Percentiles rank a stretch among this genome's conserved stretches.
Evolutionary conservation across 2,888 invertebrate genomes (phyloP).

Genomic region (Eilema sororculum): DNA sequence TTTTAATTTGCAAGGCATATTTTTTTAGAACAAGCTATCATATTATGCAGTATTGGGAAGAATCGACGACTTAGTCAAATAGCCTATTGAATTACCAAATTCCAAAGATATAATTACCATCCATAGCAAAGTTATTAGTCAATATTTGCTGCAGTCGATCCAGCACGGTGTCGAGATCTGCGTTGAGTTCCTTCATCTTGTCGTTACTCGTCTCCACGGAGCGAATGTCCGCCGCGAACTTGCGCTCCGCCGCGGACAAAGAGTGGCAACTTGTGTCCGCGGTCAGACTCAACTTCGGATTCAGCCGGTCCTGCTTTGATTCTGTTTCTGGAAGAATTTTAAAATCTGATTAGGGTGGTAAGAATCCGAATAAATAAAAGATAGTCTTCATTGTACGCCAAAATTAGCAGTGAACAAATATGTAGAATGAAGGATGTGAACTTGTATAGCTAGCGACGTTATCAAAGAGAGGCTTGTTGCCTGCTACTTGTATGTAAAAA

Average conservation of each 20-base stretch:
- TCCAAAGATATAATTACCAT: slow-evolving; percentile 54
- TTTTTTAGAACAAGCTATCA: too few relatives aligned
- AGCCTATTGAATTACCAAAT: too few relatives aligned
- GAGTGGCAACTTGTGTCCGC: slow-evolving; percentile 49
- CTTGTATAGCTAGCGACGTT: too few relatives aligned
- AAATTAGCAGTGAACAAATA: too few relatives aligned
- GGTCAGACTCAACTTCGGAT: slow-evolving; percentile 35
- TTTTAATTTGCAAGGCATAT: too few relatives aligned
- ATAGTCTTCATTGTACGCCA: too few relatives aligned
- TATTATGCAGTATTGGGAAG: too few relatives aligned
- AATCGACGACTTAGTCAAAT: too few relatives aligned
- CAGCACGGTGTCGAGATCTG: slow-evolving; percentile 90
- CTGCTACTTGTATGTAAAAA: too few relatives aligned
- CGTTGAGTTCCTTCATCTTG: slow-evolving; percentile 86
- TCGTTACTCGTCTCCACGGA: slow-evolving; percentile 74
- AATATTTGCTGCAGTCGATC: slow-evolving; percentile 91
- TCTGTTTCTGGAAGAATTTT: slow-evolving; percentile 55
- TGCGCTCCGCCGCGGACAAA: slow-evolving; percentile 65
- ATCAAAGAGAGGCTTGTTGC: too few relatives aligned
- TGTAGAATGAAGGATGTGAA: too few relatives aligned
- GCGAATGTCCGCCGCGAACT: slow-evolving; percentile 75
- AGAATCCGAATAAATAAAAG: too few relatives aligned
- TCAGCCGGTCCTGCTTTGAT: slow-evolving; percentile 37
- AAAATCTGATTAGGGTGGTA: background rate
- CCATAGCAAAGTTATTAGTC: slow-evolving; percentile 89